These are phyloP conservation scores for Mus caroli DNA, from an alignment of 2,797 vertebrate species.

Conservation along the genomic window DNA sequence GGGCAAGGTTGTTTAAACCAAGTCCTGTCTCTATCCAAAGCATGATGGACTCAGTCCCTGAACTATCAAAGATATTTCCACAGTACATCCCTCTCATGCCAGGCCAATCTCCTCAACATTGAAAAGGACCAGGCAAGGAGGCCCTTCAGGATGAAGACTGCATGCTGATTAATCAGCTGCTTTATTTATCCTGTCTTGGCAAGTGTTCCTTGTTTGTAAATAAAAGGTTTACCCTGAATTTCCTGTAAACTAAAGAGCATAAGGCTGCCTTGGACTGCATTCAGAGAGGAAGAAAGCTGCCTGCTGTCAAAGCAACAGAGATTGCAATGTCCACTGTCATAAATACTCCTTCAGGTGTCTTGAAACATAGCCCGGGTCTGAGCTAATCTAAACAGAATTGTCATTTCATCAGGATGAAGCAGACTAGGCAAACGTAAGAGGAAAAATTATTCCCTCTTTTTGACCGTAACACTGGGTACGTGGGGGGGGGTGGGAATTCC, in stretches of 20 bases:
- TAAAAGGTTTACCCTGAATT: slow-evolving; percentile 87
- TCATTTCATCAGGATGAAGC: slow-evolving; percentile 74
- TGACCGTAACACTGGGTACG: slow-evolving; percentile 29
- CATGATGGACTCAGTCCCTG: slow-evolving; percentile 86
- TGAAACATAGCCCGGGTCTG: slow-evolving; percentile 45
- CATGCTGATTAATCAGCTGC: slow-evolving; percentile 88
- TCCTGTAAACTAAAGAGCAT: slow-evolving; percentile 85
- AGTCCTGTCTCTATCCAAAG: slow-evolving; percentile 82
- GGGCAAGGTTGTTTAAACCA: slow-evolving; percentile 82
- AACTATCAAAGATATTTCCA: slow-evolving; percentile 89
- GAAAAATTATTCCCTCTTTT: not conserved
- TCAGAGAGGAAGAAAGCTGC: slow-evolving; percentile 83
- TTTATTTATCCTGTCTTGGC: slow-evolving; percentile 84
- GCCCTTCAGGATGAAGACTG: slow-evolving; percentile 86
- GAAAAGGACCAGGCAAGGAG: slow-evolving; percentile 82
- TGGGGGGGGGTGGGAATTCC: slow-evolving; percentile 37
- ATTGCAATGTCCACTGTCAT: slow-evolving; percentile 54
- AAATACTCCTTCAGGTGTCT: slow-evolving; percentile 81
- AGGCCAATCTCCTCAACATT: slow-evolving; percentile 85
- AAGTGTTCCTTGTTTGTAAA: slow-evolving; percentile 87
- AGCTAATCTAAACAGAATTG: slow-evolving; percentile 77
- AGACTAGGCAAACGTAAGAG: slow-evolving; percentile 69
- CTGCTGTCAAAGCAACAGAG: slow-evolving; percentile 77
- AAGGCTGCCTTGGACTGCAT: slow-evolving; percentile 83
- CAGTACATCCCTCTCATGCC: slow-evolving; percentile 84